These are phyloP conservation scores for Apostichopus californicus DNA, from an alignment of 35 echinoderm and acorn worm species.

Conservation along the genomic window DNA sequence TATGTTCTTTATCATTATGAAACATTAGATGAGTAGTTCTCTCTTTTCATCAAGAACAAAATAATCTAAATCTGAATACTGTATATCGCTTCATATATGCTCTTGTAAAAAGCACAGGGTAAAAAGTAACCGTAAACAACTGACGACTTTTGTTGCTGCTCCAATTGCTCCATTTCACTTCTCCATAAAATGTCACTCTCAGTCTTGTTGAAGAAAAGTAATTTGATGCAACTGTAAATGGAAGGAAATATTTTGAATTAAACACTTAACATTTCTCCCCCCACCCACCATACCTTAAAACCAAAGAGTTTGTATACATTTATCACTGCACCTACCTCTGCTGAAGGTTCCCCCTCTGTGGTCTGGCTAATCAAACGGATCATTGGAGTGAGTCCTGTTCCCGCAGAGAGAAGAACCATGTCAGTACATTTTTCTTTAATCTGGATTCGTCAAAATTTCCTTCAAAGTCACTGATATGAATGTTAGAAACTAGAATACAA, in stretches of 20 bases:
- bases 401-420: constrained; percentile 79
- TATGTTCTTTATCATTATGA: no score
- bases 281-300: no score
- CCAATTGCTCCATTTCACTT: background rate
- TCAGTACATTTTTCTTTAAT: constrained; percentile 18
- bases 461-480: constrained; percentile 85
- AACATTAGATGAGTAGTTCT: no score
- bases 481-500: constrained; percentile 56
- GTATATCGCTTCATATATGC: no score
- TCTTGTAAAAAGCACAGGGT: no score
- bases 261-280: background rate
- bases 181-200: constrained; percentile 34
- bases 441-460: constrained; percentile 69
- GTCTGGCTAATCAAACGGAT: constrained; percentile 60
- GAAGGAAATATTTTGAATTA: background rate
- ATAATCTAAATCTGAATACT: no score
- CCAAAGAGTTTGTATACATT: no score
- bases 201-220: constrained; percentile 20
- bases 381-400: constrained; percentile 94
- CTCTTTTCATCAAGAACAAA: no score
- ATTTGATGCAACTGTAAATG: background rate
- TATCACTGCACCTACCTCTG: background rate
- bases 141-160: constrained; percentile 22
- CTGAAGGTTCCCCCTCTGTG: background rate
- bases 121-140: background rate